Evolutionary conservation across 1,140 invertebrate genomes (phyloP).

Genomic region (Apocrypta bakeri): DNA sequence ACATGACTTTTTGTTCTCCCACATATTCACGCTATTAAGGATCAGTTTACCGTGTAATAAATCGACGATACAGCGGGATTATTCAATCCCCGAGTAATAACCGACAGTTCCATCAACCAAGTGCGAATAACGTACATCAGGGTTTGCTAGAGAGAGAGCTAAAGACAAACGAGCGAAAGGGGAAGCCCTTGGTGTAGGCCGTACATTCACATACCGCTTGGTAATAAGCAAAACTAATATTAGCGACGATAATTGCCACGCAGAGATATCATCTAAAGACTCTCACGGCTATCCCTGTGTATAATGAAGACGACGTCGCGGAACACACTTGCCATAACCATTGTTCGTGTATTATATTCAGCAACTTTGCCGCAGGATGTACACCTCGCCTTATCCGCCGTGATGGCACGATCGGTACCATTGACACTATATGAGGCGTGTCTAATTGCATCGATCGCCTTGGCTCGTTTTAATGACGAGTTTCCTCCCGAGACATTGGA

Average conservation of each 20-base stretch:
- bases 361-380: not conserved
- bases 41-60: not conserved
- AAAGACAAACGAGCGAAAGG: not conserved
- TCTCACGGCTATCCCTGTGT: constrained; percentile 62
- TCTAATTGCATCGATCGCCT: constrained; percentile 67
- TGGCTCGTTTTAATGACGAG: not conserved
- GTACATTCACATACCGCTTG: constrained; percentile 55
- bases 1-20: not conserved
- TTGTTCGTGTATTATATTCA: not conserved
- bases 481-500: not conserved
- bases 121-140: not conserved
- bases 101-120: not conserved
- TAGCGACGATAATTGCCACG: constrained; percentile 64
- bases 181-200: constrained; percentile 9
- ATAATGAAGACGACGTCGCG: constrained; percentile 61
- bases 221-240: constrained; percentile 65
- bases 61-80: not conserved
- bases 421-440: constrained; percentile 72
- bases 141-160: not conserved
- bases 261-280: constrained; percentile 68
- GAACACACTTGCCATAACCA: constrained; percentile 7
- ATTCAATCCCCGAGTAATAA: not conserved
- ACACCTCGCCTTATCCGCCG: constrained; percentile 34
- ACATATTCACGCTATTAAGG: not conserved
- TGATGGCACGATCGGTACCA: constrained; percentile 45